Evolutionary conservation across 2,888 invertebrate species (phyloP).

Genomic region (Acronicta psi): DNA sequence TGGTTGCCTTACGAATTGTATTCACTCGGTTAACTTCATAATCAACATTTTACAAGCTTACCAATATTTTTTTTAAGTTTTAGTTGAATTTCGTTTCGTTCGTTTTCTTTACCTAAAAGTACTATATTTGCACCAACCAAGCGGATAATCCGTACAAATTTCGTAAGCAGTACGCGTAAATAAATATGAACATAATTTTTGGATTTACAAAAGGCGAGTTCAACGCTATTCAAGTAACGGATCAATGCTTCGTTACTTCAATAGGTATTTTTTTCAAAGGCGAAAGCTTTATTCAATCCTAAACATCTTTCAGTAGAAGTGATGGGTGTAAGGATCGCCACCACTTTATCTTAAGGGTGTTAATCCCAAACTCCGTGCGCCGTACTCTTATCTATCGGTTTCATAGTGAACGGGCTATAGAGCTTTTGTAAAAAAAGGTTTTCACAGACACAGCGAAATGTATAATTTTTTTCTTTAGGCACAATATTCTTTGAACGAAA

Average conservation of each 20-base stretch:
- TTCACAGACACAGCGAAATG: conserved; percentile 42
- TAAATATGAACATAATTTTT: conserved; percentile 55
- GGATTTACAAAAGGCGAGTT: conserved; percentile 49
- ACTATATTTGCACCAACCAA: conserved; percentile 8
- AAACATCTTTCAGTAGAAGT: conserved; percentile 61
- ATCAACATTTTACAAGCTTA: too few relatives aligned
- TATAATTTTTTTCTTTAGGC: conserved; percentile 39
- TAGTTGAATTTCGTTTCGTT: neutral
- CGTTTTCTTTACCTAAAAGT: conserved; percentile 1
- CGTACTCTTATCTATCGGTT: conserved; percentile 60
- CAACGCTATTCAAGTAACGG: conserved; percentile 56
- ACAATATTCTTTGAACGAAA: conserved; percentile 37
- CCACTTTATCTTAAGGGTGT: conserved; percentile 67
- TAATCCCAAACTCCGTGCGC: conserved; percentile 63
- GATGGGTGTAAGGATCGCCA: conserved; percentile 61
- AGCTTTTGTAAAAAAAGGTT: conserved; percentile 49
- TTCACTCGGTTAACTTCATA: too few relatives aligned
- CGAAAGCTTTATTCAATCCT: conserved; percentile 61
- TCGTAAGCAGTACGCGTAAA: conserved; percentile 32
- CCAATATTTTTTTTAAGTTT: too few relatives aligned
- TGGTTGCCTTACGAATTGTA: too few relatives aligned
- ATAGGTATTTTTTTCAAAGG: conserved; percentile 61
- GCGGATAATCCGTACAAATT: conserved; percentile 26
- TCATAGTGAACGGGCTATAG: conserved; percentile 42
- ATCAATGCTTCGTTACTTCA: conserved; percentile 59